Percentiles rank a stretch among this genome's conserved stretches.
Conservation (phyloP, 2,888 invertebrate genomes). For the Synanthedon myopaeformis region DNA sequence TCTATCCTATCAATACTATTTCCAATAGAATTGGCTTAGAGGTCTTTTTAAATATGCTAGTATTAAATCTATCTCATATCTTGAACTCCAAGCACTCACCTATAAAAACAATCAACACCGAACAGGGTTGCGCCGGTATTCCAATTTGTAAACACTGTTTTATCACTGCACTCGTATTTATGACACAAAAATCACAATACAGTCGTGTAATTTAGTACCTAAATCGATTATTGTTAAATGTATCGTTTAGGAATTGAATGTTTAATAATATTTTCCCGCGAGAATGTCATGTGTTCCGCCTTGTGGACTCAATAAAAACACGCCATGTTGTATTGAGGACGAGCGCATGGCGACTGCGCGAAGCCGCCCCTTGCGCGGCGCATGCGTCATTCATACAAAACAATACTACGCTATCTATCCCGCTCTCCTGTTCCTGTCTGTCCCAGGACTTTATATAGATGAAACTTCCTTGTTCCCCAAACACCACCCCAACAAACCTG, state of each 20-base stretch:
- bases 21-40: conserved; percentile 14
- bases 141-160: conserved; percentile 17
- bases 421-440: conserved; percentile 17
- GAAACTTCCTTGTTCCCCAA: too few species aligned
- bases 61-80: too few species aligned
- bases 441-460: not conserved
- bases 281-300: conserved; percentile 46
- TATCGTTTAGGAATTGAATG: conserved; percentile 18
- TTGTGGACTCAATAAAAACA: conserved; percentile 38
- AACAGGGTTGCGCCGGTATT: conserved; percentile 28
- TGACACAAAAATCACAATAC: conserved; percentile 18
- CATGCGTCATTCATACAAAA: conserved; percentile 55
- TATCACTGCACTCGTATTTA: conserved; percentile 19
- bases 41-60: too few species aligned
- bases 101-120: conserved; percentile 32
- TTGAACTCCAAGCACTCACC: conserved; percentile 12
- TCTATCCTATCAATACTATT: too few species aligned
- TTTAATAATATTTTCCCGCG: conserved; percentile 32
- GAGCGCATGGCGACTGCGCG: conserved; percentile 67
- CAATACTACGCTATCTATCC: conserved; percentile 18
- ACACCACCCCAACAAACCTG: too few species aligned
- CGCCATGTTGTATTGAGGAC: conserved; percentile 59
- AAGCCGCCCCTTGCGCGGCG: conserved; percentile 40
- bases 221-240: not conserved
- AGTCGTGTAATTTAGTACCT: conserved; percentile 2